phyloP scores from a whole-genome alignment of 1,140 invertebrate genomes.

The Trichonephila clavata region DNA sequence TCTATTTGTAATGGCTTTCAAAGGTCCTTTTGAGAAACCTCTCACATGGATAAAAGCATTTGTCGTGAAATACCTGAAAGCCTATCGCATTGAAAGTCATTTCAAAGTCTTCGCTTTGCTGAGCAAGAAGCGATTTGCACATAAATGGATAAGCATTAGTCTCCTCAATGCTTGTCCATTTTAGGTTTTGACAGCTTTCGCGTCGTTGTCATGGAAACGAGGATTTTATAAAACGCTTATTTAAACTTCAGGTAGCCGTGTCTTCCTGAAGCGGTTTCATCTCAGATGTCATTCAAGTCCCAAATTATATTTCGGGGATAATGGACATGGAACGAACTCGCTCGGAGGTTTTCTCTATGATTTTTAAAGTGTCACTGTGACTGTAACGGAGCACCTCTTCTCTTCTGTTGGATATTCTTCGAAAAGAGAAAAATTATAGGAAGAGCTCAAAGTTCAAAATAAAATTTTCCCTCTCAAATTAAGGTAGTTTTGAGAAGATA shows the following conservation, averaged over 20 bases:
- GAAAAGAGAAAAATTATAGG: no score
- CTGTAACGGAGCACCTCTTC: not conserved
- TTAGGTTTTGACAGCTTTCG: slow-evolving; percentile 14
- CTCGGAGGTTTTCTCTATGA: no score
- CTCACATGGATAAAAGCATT: not conserved
- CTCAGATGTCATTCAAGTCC: not conserved
- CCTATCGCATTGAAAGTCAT: not conserved
- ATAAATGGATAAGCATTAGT: slow-evolving; percentile 33
- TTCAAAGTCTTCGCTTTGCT: not conserved
- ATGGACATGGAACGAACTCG: not conserved
- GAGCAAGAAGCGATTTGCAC: slow-evolving; percentile 42
- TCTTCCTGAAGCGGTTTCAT: not conserved
- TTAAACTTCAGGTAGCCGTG: not conserved
- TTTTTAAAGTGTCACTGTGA: not conserved
- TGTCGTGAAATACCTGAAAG: not conserved
- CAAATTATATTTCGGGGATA: not conserved
- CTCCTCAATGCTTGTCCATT: not conserved
- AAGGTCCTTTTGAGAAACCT: not conserved
- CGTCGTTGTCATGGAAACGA: not conserved
- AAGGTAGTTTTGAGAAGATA: no score
- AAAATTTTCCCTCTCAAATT: no score
- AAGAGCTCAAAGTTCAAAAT: no score
- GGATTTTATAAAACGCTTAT: slow-evolving; percentile 28
- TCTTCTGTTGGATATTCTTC: slow-evolving; percentile 90
- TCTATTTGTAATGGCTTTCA: slow-evolving; percentile 6